phyloP scores from a whole-genome alignment of 1,140 invertebrate species.

The Drosophila ercepeae region DNA sequence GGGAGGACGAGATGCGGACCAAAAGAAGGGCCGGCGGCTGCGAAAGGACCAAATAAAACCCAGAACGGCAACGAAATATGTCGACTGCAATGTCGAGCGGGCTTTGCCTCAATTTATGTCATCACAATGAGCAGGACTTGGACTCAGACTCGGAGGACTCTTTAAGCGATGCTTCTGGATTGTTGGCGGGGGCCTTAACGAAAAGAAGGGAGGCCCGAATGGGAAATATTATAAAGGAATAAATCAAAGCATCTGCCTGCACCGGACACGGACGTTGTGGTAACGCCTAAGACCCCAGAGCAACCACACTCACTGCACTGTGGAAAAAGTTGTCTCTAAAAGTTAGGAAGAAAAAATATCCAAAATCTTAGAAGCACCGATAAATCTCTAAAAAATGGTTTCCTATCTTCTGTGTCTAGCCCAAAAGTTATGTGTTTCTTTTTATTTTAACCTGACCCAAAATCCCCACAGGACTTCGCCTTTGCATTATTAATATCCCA shows the following conservation, averaged over 20 bases:
- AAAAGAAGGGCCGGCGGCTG: not conserved
- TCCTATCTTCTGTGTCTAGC: not conserved
- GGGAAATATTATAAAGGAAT: slow-evolving; percentile 54
- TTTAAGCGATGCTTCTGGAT: slow-evolving; percentile 22
- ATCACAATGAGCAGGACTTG: slow-evolving; percentile 28
- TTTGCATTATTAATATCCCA: slow-evolving; percentile 53
- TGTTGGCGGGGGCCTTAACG: slow-evolving; percentile 14
- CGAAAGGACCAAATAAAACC: slow-evolving; percentile 37
- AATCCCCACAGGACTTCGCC: not conserved
- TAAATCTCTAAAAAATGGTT: not conserved
- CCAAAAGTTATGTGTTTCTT: not conserved
- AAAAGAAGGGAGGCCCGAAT: not conserved
- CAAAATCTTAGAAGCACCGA: no score
- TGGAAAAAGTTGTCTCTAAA: not conserved
- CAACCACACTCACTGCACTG: not conserved
- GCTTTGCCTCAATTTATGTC: slow-evolving; percentile 60
- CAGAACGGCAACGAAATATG: slow-evolving; percentile 44
- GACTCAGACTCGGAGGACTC: slow-evolving; percentile 36
- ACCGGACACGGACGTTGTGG: slow-evolving; percentile 25
- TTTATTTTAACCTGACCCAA: not conserved
- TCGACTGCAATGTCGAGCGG: slow-evolving; percentile 45
- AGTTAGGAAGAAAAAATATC: no score
- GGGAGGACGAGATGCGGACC: not conserved
- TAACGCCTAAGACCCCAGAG: slow-evolving; percentile 22
- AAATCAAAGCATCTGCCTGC: slow-evolving; percentile 62